phyloP scores from a whole-genome alignment of 2,888 invertebrate genomes.

The Orthosia gothica region DNA sequence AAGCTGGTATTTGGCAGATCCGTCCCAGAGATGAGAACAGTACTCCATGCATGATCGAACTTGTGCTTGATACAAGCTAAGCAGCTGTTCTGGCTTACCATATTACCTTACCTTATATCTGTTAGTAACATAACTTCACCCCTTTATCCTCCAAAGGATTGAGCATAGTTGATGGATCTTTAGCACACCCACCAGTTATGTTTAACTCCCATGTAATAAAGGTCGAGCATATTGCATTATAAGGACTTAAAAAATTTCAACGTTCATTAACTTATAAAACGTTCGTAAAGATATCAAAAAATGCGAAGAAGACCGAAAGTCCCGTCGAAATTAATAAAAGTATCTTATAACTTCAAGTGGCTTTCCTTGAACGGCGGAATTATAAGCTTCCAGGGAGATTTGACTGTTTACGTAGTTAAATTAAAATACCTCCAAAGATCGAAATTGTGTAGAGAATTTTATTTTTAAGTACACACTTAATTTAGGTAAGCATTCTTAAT shows the following conservation, averaged over 20 bases:
- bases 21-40: no score
- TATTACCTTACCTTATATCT: no score
- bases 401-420: constrained; percentile 21
- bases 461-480: not conserved
- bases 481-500: not conserved
- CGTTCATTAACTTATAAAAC: not conserved
- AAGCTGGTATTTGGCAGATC: no score
- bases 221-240: not conserved
- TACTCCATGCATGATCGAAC: no score
- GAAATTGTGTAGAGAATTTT: constrained; percentile 7
- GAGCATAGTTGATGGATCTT: no score
- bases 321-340: constrained; percentile 32
- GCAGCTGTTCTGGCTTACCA: no score
- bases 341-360: constrained; percentile 28
- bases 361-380: not conserved
- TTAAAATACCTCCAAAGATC: constrained; percentile 26
- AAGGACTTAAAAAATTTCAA: not conserved
- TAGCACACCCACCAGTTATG: no score
- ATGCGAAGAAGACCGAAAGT: constrained; percentile 4
- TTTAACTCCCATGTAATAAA: no score
- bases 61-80: no score
- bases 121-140: not conserved
- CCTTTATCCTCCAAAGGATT: no score
- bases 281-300: constrained; percentile 7
- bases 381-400: constrained; percentile 4